Percentiles rank a stretch among this genome's conserved stretches.
Conservation (phyloP, 2,113 vertebrate species). For the Leuciscus idus region DNA sequence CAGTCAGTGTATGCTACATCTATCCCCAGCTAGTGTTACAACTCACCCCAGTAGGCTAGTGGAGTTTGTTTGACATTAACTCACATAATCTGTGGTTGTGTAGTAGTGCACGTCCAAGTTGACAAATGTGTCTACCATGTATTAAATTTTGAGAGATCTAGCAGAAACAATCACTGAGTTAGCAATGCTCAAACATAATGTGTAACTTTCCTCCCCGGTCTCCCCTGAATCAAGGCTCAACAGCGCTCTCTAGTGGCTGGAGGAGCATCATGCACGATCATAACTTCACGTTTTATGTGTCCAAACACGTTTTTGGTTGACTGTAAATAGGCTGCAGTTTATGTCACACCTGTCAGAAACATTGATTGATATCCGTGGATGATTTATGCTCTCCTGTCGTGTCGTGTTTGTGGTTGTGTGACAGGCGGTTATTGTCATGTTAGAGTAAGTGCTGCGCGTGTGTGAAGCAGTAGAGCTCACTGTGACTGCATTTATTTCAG, state of each 20-base stretch:
- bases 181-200: too few species aligned
- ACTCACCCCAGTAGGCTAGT: too few species aligned
- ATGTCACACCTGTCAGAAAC: background rate
- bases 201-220: too few species aligned
- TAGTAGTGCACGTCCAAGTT: too few species aligned
- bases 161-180: too few species aligned
- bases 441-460: background rate
- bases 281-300: background rate
- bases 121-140: too few species aligned
- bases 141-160: too few species aligned
- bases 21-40: too few species aligned
- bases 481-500: background rate
- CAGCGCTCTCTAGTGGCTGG: background rate
- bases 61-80: too few species aligned
- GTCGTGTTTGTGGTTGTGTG: background rate
- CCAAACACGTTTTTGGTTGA: background rate
- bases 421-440: background rate
- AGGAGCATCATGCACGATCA: background rate
- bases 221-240: background rate
- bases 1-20: too few species aligned
- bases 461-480: too few species aligned
- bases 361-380: constrained; percentile 2
- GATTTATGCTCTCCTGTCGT: constrained; percentile 10
- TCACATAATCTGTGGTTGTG: too few species aligned
- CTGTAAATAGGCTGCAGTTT: background rate